phyloP scores from a whole-genome alignment of 2,888 invertebrate species.

The Oscheius sp. region DNA sequence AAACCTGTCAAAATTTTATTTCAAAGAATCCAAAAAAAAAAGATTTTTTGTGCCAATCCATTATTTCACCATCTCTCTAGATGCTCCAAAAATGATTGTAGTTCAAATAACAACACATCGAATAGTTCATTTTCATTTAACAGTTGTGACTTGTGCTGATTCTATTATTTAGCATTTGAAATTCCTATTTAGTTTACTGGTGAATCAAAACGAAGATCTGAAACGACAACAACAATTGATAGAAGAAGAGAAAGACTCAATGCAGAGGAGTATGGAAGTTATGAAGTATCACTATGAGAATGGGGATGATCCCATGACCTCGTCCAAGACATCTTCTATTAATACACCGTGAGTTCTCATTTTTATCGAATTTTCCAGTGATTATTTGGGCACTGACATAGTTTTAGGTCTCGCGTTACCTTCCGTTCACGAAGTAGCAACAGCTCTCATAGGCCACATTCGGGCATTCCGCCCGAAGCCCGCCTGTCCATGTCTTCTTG shows the following conservation, averaged over 20 bases:
- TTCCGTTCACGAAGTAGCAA: constrained; percentile 33
- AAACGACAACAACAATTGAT: constrained; percentile 42
- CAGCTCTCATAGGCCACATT: constrained; percentile 30
- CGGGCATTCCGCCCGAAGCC: constrained; percentile 32
- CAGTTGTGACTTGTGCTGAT: no score
- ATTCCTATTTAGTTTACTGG: constrained; percentile 42
- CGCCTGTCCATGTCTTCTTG: constrained; percentile 30
- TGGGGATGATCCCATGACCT: constrained; percentile 36
- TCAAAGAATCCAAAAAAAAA: no score
- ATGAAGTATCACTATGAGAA: constrained; percentile 49
- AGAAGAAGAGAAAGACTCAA: constrained; percentile 49
- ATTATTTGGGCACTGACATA: background rate
- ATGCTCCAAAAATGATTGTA: no score
- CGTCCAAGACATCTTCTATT: no score
- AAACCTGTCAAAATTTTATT: no score
- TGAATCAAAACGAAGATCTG: constrained; percentile 56
- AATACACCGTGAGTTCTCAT: constrained; percentile 13
- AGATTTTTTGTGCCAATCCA: no score
- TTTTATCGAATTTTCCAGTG: background rate
- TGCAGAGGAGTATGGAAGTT: constrained; percentile 47
- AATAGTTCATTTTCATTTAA: no score
- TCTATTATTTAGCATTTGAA: background rate
- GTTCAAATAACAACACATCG: no score
- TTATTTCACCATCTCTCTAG: no score
- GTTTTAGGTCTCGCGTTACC: constrained; percentile 3